Base-by-base conservation (phyloP, 2,888 invertebrate genomes). In the Odontocerum albicorne region DNA sequence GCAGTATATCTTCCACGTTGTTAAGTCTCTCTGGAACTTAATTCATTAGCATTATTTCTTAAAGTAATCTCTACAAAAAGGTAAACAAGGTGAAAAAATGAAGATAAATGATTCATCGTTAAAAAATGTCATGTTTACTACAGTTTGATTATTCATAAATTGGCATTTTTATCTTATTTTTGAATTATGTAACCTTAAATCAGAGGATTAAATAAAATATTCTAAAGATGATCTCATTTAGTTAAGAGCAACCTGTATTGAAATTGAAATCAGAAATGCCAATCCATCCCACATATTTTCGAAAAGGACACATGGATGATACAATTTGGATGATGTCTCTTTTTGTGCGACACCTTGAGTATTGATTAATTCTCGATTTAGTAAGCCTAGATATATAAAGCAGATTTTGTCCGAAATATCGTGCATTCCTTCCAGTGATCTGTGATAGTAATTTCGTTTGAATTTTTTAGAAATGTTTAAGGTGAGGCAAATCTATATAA, bases 311-410 rank as follows among this genome's bases (percentile, higher is more conserved):
- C 27, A 15, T 46, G 4, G 27, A 44, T 51, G 56, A 33, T 31
- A 50, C 21, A 55, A 39, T 54, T 40, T 42, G 36, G 49, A 53
- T 43, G 52, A 35, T 49, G 45, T 40, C 27, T 46, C 40, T 49
- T 54, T 35, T 44, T 44, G 15, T 31, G 19, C 15, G 43, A 56
- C 47, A 54, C 54, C 56, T 55, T 50, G 54, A 43, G 13, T 16
- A 22, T 32, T 57, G 58, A 58, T 60, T 57, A 49, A 60, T 60
- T 57, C 49, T 43, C 13, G 6, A 19, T 16, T 40, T 16, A 3
- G 17, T 40, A 12, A 40, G 38, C 6, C 21, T 17, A 13, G 51
- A 50, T 49, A 21, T 60, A 60, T 60, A 60, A 60, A 54, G 43
- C 43, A 44, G 45, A 36, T 21, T 39, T 22, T 27, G 8, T 22